phyloP scores from a whole-genome alignment of 2,113 vertebrate species.

The Cygnus atratus region DNA sequence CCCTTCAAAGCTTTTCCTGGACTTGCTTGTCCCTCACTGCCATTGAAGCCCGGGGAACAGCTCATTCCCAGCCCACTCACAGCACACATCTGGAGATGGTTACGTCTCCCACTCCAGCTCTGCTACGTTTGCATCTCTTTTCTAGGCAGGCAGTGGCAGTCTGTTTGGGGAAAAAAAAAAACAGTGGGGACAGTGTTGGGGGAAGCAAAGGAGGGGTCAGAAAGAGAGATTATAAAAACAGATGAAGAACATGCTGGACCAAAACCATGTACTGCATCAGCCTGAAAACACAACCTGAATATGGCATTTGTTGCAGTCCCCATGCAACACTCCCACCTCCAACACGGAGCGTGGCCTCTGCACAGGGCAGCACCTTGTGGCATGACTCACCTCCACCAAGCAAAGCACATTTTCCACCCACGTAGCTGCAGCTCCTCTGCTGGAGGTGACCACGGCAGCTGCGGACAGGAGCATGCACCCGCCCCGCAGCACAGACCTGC shows the following conservation, averaged over 20 bases:
- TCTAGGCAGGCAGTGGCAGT: not conserved
- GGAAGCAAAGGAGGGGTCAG: not conserved
- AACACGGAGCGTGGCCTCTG: fast-evolving
- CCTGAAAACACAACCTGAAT: not conserved
- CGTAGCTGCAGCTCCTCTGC: not conserved
- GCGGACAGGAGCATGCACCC: not conserved
- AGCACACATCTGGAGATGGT: not conserved
- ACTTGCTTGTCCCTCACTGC: not conserved
- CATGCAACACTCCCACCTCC: not conserved
- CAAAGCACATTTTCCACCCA: slow-evolving; percentile 12
- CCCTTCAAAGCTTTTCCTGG: slow-evolving; percentile 11
- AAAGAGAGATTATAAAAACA: not conserved
- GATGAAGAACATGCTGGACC: fast-evolving
- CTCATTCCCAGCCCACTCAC: not conserved
- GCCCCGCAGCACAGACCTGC: not conserved
- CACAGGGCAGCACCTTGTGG: not conserved
- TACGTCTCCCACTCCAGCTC: not conserved
- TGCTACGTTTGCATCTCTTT: not conserved
- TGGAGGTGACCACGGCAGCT: not conserved
- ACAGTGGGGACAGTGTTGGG: not conserved
- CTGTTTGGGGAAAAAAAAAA: not conserved
- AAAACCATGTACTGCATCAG: not conserved
- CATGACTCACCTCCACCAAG: not conserved
- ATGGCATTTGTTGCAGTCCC: not conserved
- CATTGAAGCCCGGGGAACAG: not conserved